Evolutionary conservation across 2,113 vertebrate genomes (phyloP).

Genomic region (Callithrix jacchus): DNA sequence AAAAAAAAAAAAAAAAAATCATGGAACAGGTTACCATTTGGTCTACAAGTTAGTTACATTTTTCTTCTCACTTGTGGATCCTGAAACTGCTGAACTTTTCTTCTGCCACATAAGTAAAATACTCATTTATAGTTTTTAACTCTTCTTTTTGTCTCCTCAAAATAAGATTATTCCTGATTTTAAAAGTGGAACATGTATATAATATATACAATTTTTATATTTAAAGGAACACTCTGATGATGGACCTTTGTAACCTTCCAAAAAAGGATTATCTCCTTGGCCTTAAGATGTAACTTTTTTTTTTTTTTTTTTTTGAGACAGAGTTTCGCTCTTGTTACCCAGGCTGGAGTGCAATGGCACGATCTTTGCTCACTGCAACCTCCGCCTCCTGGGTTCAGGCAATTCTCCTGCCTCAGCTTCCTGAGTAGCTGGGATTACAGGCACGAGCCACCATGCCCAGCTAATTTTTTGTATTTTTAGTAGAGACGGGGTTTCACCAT

Average conservation of each 20-base stretch:
- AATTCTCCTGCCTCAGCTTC: no score
- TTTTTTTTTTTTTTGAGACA: no score
- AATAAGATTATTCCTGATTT: neutral
- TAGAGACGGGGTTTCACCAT: no score
- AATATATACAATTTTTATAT: neutral
- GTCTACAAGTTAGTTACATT: neutral
- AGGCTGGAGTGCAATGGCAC: no score
- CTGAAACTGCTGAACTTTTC: neutral
- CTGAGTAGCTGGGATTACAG: no score
- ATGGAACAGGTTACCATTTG: neutral
- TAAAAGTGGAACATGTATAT: neutral
- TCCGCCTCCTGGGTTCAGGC: no score
- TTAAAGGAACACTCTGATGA: neutral
- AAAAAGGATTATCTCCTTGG: neutral
- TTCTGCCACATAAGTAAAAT: neutral
- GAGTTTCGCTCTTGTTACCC: no score
- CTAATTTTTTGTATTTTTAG: no score
- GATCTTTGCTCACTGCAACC: no score
- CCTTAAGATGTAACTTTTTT: neutral
- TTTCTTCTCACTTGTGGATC: neutral
- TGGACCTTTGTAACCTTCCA: neutral
- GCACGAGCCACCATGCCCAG: no score
- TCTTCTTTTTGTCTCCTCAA: neutral
- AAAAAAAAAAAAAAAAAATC: neutral
- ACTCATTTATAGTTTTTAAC: neutral